Percentiles rank a stretch among this genome's conserved stretches.
These are phyloP conservation scores for Ectropis crepuscularia DNA, from an alignment of 2,888 invertebrate genomes.

Conservation along the genomic window DNA sequence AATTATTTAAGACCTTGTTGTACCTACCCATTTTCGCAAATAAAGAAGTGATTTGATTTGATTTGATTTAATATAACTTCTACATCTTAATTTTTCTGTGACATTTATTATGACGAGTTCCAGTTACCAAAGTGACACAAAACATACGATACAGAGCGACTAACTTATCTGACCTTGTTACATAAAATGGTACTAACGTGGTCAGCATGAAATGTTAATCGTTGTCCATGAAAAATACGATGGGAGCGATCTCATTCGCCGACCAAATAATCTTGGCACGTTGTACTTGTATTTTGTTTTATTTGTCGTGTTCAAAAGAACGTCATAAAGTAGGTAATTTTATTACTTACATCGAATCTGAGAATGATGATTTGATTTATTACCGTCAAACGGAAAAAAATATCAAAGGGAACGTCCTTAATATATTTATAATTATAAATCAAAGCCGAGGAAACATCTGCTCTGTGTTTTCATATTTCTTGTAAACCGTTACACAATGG, in stretches of 20 bases:
- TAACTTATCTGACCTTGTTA: too few relatives aligned
- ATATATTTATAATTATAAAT: slow-evolving; percentile 55
- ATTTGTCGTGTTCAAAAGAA: slow-evolving; percentile 27
- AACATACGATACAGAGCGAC: not conserved
- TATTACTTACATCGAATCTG: slow-evolving; percentile 33
- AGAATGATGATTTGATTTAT: slow-evolving; percentile 40
- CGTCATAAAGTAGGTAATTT: slow-evolving; percentile 27
- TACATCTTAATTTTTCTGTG: not conserved
- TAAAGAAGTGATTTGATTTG: too few relatives aligned
- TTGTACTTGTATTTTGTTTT: slow-evolving; percentile 13
- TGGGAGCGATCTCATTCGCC: too few relatives aligned
- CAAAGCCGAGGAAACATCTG: slow-evolving; percentile 67
- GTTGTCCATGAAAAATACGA: too few relatives aligned
- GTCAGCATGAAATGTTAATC: too few relatives aligned
- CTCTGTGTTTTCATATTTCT: slow-evolving; percentile 53
- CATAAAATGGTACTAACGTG: too few relatives aligned
- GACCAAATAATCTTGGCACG: not conserved
- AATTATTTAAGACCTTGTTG: too few relatives aligned
- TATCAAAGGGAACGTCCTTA: slow-evolving; percentile 48
- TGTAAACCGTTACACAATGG: slow-evolving; percentile 60
- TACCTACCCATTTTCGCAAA: too few relatives aligned
- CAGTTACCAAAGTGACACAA: slow-evolving; percentile 16
- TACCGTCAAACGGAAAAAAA: slow-evolving; percentile 36
- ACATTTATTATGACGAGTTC: slow-evolving; percentile 12
- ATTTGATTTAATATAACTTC: not conserved